Evolutionary conservation across 2,888 invertebrate species (phyloP), one percentile per base, ranked within the genome.

Genomic region (Thelaira solivaga): DNA sequence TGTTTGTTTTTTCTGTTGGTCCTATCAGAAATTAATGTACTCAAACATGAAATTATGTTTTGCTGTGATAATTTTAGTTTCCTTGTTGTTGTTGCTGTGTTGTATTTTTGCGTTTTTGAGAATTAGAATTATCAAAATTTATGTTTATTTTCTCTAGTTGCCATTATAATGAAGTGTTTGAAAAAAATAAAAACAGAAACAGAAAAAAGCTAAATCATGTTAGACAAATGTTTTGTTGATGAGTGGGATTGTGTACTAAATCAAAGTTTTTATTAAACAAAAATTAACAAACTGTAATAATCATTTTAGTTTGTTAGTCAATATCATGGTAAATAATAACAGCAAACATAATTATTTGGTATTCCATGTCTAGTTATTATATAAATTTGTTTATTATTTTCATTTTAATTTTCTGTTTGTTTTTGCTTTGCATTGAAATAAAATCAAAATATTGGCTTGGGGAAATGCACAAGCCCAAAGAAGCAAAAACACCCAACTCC

Each of bases 121-220:
- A 73, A 57, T 41, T 47, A 65, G 26, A 24, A 73, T 73, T 65
- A 73, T 55, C 64, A 57, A 45, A 65, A 47, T 55, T n/a, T 55
- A 49, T 41, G 59, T 69, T 69, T 61, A 59, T 69, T 24, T 69
- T 47, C 39, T 49, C 16, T 61, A 31, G 49, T 7, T 47, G 47
- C 16, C 64, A 47, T n/a, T n/a, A n/a, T 67, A 67, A 61, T 61
- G 31, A 55, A 68, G 67, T 62, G 24, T 39, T 61, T 45, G 49
- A 78, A 78, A n/a, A n/a, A n/a, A n/a, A n/a, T n/a, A n/a, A n/a
- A n/a, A n/a, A n/a, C n/a, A n/a, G n/a, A n/a, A n/a, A n/a, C n/a
- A n/a, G n/a, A n/a, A n/a, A n/a, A 73, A 74, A 78, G 78, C 78
- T 65, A 78, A 78, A 78, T 74, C 78, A 71, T 78, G 78, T 78